A percentile compares a stretch with the other conserved stretches of the same genome.
phyloP scores from a whole-genome alignment of 1,140 invertebrate species.

The Maconellicoccus hirsutus region DNA sequence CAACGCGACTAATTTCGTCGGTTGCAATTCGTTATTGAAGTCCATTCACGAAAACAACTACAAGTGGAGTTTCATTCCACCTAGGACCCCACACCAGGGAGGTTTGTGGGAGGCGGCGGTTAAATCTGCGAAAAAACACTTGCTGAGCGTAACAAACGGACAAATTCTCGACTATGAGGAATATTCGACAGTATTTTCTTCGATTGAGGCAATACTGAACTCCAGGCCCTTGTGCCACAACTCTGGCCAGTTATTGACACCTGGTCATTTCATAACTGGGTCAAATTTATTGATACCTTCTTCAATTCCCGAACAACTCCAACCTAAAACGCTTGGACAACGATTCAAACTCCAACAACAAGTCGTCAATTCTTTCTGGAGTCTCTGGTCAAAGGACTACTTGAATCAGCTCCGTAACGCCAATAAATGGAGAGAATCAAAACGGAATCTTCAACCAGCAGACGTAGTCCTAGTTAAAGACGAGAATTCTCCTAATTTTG shows the following conservation, averaged over 20 bases:
- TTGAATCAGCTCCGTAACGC: constrained; percentile 30
- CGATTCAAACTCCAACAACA: constrained; percentile 27
- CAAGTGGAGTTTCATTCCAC: constrained; percentile 13
- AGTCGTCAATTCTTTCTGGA: constrained; percentile 30
- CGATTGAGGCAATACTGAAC: constrained; percentile 33
- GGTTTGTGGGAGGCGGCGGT: constrained; percentile 32
- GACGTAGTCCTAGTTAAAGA: constrained; percentile 29
- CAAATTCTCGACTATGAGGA: constrained; percentile 32
- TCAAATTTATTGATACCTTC: constrained; percentile 23
- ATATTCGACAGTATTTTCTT: constrained; percentile 30
- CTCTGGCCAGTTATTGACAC: constrained; percentile 31
- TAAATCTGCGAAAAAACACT: constrained; percentile 27
- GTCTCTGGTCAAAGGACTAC: constrained; percentile 31
- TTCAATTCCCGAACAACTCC: constrained; percentile 10
- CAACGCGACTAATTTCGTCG: constrained; percentile 31
- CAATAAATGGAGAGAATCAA: constrained; percentile 29
- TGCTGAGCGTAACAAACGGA: constrained; percentile 27
- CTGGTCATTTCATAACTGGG: constrained; percentile 31
- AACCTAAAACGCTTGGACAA: constrained; percentile 25
- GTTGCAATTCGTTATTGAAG: background rate
- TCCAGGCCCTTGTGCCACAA: constrained; percentile 30
- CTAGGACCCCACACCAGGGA: background rate
- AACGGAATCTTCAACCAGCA: constrained; percentile 24
- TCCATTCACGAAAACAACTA: background rate
- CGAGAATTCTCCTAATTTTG: constrained; percentile 19